These are phyloP conservation scores for Chaetodon trifasciatus DNA, from an alignment of 2,797 vertebrate genomes.

Conservation along the genomic window DNA sequence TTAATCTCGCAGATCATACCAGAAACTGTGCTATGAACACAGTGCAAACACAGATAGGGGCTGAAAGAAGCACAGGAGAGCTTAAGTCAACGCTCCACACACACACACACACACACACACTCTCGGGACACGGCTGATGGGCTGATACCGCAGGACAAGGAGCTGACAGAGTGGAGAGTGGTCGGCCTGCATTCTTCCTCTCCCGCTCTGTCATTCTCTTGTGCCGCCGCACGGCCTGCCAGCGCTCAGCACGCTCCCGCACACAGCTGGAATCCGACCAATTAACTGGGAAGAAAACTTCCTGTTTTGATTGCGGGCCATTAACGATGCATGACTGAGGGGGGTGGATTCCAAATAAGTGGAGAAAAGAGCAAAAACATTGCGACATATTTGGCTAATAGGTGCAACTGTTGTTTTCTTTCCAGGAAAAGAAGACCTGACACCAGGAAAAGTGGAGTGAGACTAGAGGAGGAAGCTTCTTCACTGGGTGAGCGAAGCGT, in stretches of 20 bases:
- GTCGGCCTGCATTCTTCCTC: slow-evolving; percentile 77
- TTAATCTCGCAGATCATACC: slow-evolving; percentile 22
- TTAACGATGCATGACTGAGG: slow-evolving; percentile 49
- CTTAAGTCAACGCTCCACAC: slow-evolving; percentile 14
- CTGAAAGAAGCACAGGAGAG: neutral
- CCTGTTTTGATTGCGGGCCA: slow-evolving; percentile 58
- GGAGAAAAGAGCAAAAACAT: neutral
- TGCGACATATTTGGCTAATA: slow-evolving; percentile 46
- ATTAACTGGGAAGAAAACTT: slow-evolving; percentile 70
- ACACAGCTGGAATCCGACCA: slow-evolving; percentile 68
- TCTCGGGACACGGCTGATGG: slow-evolving; percentile 36
- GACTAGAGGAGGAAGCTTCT: slow-evolving; percentile 50
- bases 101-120: slow-evolving; percentile 10
- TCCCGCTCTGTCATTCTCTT: slow-evolving; percentile 52
- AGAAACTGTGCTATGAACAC: slow-evolving; percentile 15
- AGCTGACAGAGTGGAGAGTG: slow-evolving; percentile 70
- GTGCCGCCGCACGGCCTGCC: slow-evolving; percentile 57
- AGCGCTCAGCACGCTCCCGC: slow-evolving; percentile 60
- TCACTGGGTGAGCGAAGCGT: slow-evolving; percentile 73
- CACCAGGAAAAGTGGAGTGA: slow-evolving; percentile 49
- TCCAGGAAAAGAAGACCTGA: slow-evolving; percentile 50
- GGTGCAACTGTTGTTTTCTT: slow-evolving; percentile 42
- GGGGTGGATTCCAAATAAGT: slow-evolving; percentile 36
- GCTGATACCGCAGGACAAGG: slow-evolving; percentile 64
- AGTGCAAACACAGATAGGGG: slow-evolving; percentile 5